Conservation (phyloP, 2,113 vertebrate species). For the Dicerorhinus sumatrensis region DNA sequence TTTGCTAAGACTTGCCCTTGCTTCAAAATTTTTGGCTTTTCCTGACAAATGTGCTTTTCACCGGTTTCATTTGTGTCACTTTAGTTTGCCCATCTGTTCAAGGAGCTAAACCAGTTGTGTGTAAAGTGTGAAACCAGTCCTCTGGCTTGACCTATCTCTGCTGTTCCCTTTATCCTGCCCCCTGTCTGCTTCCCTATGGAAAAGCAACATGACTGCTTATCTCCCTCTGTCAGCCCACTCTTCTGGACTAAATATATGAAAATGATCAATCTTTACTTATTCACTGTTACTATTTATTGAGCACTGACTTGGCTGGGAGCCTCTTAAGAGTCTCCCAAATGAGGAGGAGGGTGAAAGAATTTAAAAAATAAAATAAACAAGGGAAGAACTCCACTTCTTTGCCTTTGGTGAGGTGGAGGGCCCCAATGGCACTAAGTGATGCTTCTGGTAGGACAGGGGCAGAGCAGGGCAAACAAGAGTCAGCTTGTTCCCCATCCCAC, state of each 20-base stretch:
- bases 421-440: background rate
- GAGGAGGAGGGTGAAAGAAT: background rate
- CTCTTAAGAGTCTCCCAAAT: background rate
- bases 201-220: background rate
- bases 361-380: background rate
- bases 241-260: background rate
- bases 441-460: background rate
- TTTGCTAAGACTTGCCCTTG: background rate
- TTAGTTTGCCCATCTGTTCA: background rate
- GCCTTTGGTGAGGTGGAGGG: background rate
- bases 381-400: background rate
- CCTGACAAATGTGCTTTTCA: background rate
- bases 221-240: background rate
- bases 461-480: too few relatives aligned
- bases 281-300: background rate
- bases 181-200: background rate
- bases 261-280: background rate
- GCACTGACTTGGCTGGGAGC: background rate
- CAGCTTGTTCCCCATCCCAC: too few relatives aligned
- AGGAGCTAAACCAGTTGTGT: background rate
- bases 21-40: background rate
- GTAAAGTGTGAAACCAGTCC: background rate
- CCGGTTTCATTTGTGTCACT: background rate
- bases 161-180: rapidly evolving
- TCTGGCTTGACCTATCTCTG: background rate